Evolutionary conservation across 2,113 vertebrate species (phyloP), one percentile per base, ranked within the genome.

Genomic region (Vireo altiloquus): DNA sequence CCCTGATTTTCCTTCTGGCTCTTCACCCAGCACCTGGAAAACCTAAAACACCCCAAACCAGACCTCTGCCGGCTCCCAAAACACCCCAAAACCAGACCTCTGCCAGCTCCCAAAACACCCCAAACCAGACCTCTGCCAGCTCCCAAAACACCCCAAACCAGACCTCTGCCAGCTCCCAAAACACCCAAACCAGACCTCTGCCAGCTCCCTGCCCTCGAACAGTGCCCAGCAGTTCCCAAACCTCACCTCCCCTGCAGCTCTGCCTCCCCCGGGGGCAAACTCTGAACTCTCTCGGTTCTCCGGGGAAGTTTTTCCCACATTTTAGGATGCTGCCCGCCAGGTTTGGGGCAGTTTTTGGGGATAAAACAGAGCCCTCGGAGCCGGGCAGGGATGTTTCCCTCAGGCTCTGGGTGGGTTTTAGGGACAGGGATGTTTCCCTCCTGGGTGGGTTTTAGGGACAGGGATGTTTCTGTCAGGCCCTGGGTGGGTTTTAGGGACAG

Each of bases 401-500:
- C 42, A 15, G 18, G 42, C 6, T 3, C 12, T 15, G 59, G 27
- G 35, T 1, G 59, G 46, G 52, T 31, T 24, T 35, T 50, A 7
- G 0, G 20, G 14, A 31, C 1, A 10, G 31, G 7, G 10, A 33
- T 42, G 80, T 15, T 0, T 0, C 19, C 0, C 1, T 14, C 6
- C 3, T 22, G 54, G 33, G 56, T 18, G n/a, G 44, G 13, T 59
- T 83, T 70, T n/a, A 40, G 63, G 50, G 65, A 2, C 49, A 31
- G 22, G 5, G n/a, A 40, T n/a, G n/a, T n/a, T n/a, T n/a, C n/a
- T n/a, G n/a, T n/a, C n/a, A n/a, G n/a, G n/a, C n/a, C n/a, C n/a
- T n/a, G n/a, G n/a, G n/a, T n/a, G n/a, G n/a, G n/a, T n/a, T n/a
- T n/a, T n/a, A n/a, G n/a, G n/a, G n/a, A n/a, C n/a, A n/a, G n/a